Evolutionary conservation across 1,140 invertebrate genomes (phyloP), one percentile per base, ranked within the genome.

Genomic region (Mycetomoellerius zeteki): DNA sequence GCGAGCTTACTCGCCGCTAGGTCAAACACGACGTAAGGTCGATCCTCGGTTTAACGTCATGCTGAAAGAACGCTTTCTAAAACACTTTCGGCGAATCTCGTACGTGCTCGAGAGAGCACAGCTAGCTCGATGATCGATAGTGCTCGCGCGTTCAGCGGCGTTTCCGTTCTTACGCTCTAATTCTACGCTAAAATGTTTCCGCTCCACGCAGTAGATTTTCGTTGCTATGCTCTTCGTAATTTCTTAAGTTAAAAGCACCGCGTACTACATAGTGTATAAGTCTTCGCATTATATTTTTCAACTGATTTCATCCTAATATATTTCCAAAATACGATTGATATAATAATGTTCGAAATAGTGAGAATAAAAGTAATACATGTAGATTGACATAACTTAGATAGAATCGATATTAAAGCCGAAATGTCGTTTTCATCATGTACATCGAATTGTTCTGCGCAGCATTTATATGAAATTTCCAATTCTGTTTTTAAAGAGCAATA

Each of bases 61-160:
- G 54, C 52, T 60, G 69, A 60, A 62, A 73, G 69, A 84, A 84
- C 56, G 69, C 19, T 73, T 84, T 84, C 69, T 84, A 62, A 84
- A 84, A 84, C 80, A 84, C 80, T 84, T 84, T 84, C 27, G 54
- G 69, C 54, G 24, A 60, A 73, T 82, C 67, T n/a, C 54, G 47
- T 84, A 84, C 80, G 80, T 84, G 80, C 24, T 16, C 37, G 69
- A 75, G 80, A 75, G 58, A 75, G 58, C 78, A 33, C 54, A 24
- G 69, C 69, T 14, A 47, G 69, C 69, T 16, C 37, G 80, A 84
- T 84, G 80, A 84, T 84, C 80, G 80, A 84, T 84, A 47, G 69
- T 54, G 47, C 37, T 65, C 64, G 67, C 52, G 54, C 80, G 54
- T 75, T 67, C 80, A 16, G 21, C 54, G 71, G 54, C 54, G 80